Evolutionary conservation across 2,888 invertebrate genomes (phyloP), one percentile per base, ranked within the genome.

Genomic region (Mactromeris polynyma): DNA sequence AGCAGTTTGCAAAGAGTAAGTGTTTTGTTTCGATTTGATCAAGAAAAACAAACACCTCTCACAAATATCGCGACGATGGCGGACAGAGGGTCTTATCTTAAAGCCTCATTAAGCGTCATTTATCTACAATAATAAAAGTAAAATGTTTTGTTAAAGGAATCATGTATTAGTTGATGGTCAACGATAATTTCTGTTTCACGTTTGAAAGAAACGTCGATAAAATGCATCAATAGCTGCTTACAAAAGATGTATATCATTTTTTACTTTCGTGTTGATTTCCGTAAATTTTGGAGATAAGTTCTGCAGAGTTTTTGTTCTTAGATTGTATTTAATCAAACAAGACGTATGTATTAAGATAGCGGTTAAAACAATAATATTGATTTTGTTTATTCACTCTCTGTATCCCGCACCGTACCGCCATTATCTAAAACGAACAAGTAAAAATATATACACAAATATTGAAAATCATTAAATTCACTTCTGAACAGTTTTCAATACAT

Each of bases 1-100:
- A n/a, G 80, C 80, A 7, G 87, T 85, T 21, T 90, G 90, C 77
- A 89, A 87, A 69, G 87, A 89, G 89, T 89, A 84, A 78, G 89
- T 86, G 36, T 33, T 31, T 26, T 58, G n/a, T n/a, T n/a, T 19
- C 21, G 6, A 0, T n/a, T 58, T 6, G n/a, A 42, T 51, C 51
- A 42, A 6, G 6, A 17, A 1, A 17, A 51, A 17, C 51, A 51
- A 17, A 1, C 19, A 17, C 19, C 51, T 14, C 42, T 42, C 42
- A 6, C 2, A 19, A 17, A 51, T 42, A 9, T 51, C 2, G 14
- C 51, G 17, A 2, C 1, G 4, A 9, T 51, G 51, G 51, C 19
- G n/a, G n/a, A n/a, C n/a, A n/a, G n/a, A n/a, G n/a, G n/a, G n/a
- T n/a, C n/a, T n/a, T n/a, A n/a, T n/a, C n/a, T n/a, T n/a, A n/a